phyloP scores from a whole-genome alignment of 1,140 invertebrate species.

The Odontomachus brunneus region DNA sequence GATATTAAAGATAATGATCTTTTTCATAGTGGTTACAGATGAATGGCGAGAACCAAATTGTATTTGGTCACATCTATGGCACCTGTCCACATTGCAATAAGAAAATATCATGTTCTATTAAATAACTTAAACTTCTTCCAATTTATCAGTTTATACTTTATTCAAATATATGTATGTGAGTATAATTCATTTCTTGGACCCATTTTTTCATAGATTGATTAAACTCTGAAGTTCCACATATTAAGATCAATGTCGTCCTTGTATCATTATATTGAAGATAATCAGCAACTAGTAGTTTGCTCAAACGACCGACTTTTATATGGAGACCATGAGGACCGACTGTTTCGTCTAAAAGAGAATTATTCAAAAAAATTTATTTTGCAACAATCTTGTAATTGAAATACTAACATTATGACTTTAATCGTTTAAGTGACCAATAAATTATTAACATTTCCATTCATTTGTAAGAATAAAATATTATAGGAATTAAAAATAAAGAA shows the following conservation, averaged over 20 bases:
- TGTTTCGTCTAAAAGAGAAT: slow-evolving; percentile 48
- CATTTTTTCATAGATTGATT: slow-evolving; percentile 73
- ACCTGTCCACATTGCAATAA: slow-evolving; percentile 81
- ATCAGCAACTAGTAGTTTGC: slow-evolving; percentile 65
- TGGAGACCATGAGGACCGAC: slow-evolving; percentile 74
- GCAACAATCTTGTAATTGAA: not conserved
- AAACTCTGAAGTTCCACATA: slow-evolving; percentile 80
- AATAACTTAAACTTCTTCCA: not conserved
- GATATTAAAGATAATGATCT: slow-evolving; percentile 8
- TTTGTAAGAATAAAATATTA: not conserved
- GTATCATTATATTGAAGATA: slow-evolving; percentile 62
- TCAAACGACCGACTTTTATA: slow-evolving; percentile 71
- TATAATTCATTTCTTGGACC: slow-evolving; percentile 66
- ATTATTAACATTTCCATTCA: not conserved
- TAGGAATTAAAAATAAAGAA: not conserved
- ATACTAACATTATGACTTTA: not conserved
- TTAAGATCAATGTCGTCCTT: slow-evolving; percentile 78
- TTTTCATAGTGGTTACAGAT: slow-evolving; percentile 82
- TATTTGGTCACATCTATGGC: slow-evolving; percentile 81
- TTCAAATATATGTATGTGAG: slow-evolving; percentile 76
- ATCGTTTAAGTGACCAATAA: not conserved
- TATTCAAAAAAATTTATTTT: slow-evolving; percentile 3
- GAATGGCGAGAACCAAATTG: slow-evolving; percentile 77
- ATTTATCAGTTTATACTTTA: slow-evolving; percentile 63
- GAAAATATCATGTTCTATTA: slow-evolving; percentile 77